A percentile compares a stretch with the other conserved stretches of the same genome.
Conservation (phyloP, 2,113 vertebrate genomes). For the Equus przewalskii region DNA sequence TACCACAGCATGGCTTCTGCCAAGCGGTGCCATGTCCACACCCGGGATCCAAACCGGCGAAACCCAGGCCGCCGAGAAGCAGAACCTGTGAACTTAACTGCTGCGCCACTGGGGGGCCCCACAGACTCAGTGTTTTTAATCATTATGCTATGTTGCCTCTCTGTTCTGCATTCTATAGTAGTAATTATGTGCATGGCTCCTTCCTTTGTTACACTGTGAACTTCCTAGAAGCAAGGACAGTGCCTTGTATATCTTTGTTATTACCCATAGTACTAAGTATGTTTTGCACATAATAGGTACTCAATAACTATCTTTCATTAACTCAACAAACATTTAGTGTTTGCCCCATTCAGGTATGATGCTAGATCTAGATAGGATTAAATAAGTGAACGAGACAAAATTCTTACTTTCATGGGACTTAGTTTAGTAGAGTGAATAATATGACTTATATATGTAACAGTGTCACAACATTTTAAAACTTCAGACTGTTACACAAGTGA, state of each 20-base stretch:
- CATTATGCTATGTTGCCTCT: not conserved
- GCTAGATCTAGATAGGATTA: not conserved
- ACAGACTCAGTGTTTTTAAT: not conserved
- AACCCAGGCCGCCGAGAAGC: too few relatives aligned
- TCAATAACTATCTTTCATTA: conserved; percentile 23
- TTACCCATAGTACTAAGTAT: not conserved
- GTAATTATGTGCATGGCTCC: not conserved
- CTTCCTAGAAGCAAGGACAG: not conserved
- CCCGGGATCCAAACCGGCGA: too few relatives aligned
- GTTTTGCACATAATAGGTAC: not conserved
- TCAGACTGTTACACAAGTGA: not conserved
- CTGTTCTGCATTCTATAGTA: not conserved
- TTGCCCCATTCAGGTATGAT: not conserved
- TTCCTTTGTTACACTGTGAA: not conserved
- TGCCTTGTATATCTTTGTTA: not conserved
- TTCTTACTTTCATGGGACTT: not conserved
- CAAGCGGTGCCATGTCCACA: too few relatives aligned
- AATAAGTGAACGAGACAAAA: not conserved
- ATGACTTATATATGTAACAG: not conserved
- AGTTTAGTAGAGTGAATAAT: not conserved
- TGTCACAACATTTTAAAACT: not conserved
- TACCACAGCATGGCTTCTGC: too few relatives aligned
- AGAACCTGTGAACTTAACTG: too few relatives aligned
- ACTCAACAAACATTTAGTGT: not conserved
- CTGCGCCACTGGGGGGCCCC: too few relatives aligned